phyloP scores from a whole-genome alignment of 2,797 vertebrate species.

The Sparidentex hasta region DNA sequence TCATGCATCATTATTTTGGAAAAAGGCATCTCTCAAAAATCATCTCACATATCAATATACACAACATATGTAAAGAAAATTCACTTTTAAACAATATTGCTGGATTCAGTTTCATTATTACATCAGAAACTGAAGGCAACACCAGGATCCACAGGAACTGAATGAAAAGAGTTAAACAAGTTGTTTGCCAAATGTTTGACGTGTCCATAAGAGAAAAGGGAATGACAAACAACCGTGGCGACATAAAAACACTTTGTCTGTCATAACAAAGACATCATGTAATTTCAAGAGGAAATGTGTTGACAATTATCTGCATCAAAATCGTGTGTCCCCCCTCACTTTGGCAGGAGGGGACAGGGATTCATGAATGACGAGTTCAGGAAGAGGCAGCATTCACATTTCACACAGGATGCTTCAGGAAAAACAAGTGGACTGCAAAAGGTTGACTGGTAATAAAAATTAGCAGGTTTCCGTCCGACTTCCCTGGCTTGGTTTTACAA shows the following conservation, averaged over 20 bases:
- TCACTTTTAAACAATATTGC: neutral
- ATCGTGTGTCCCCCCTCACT: constrained; percentile 40
- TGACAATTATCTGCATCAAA: constrained; percentile 57
- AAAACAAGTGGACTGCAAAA: constrained; percentile 71
- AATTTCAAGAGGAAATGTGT: constrained; percentile 60
- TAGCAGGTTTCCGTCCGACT: constrained; percentile 59
- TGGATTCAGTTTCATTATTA: constrained; percentile 6
- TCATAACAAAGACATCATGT: constrained; percentile 56
- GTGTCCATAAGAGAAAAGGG: neutral
- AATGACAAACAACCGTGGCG: constrained; percentile 33
- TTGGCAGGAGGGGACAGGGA: constrained; percentile 64
- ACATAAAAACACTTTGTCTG: constrained; percentile 39
- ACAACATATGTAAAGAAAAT: neutral
- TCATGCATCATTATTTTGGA: neutral
- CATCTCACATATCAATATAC: neutral
- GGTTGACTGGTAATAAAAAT: constrained; percentile 70
- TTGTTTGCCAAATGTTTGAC: constrained; percentile 27
- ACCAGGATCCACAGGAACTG: neutral
- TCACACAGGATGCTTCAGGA: constrained; percentile 75
- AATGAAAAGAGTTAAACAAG: constrained; percentile 23
- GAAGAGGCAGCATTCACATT: constrained; percentile 77
- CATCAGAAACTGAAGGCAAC: constrained; percentile 15
- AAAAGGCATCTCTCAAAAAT: neutral
- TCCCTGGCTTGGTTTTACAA: constrained; percentile 45
- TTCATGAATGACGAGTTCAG: constrained; percentile 74